Evolutionary conservation across 2,888 invertebrate genomes (phyloP), one percentile per base, ranked within the genome.

Genomic region (Apocheima hispidaria): DNA sequence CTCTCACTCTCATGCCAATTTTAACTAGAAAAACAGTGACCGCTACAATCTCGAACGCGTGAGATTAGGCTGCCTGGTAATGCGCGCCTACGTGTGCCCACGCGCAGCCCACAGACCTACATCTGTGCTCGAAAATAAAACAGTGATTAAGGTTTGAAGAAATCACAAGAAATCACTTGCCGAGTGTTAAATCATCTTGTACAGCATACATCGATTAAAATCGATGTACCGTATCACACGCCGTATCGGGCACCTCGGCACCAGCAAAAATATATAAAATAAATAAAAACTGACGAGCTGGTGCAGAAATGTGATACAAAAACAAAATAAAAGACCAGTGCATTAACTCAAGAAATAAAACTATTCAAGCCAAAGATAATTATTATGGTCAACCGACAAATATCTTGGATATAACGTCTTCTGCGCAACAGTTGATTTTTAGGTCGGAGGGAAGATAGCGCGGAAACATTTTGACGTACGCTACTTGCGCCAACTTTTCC

Each of bases 71-170:
- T 5, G 3, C 26, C 14, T 5, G 14, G 62, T 65, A 63, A 40
- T 33, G 18, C 18, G 51, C 68, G 55, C 74, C 74, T 69, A 72
- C 72, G 67, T 67, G 53, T 69, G 65, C 68, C 69, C 66, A 67
- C 70, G 61, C 60, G 54, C 69, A 61, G 40, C 57, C 63, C 61
- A 57, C 62, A 61, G 51, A 63, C 63, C 63, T 60, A 64, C 52
- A 53, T 63, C 49, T 38, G 6, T 9, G 36, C 48, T 26, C 16
- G 9, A 41, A 49, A 41, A 38, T 49, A 43, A 30, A 41, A 26
- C 53, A 49, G 53, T 41, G 49, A 35, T 35, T 23, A 35, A 60
- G 21, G 18, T 53, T 52, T 33, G 2, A 28, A 23, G 21, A 26
- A 38, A 52, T 12, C 40, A 36, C 23, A 23, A 9, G n/a, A 20